Evolutionary conservation across 1,140 invertebrate species (phyloP).

Genomic region (Adelges cooleyi): DNA sequence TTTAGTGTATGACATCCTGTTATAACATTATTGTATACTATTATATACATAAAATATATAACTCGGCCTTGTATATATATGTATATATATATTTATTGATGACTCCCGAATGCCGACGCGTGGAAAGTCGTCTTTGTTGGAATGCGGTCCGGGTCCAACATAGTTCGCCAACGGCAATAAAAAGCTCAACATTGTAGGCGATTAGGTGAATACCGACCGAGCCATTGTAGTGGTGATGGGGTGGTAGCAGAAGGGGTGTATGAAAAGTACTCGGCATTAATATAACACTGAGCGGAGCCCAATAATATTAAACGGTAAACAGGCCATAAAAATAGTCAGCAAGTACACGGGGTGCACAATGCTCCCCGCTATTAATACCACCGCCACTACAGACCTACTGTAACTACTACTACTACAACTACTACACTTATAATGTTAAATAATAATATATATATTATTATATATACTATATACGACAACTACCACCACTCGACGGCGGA

Average conservation of each 20-base stretch:
- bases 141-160: neutral
- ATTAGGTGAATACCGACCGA: slow-evolving; percentile 3
- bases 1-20: too few species aligned
- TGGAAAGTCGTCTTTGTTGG: too few species aligned
- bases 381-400: neutral
- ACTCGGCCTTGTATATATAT: too few species aligned
- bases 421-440: neutral
- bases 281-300: slow-evolving; percentile 11
- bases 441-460: too few species aligned
- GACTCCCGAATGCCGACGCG: too few species aligned
- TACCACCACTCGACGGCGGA: too few species aligned
- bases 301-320: slow-evolving; percentile 27
- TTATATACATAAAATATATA: too few species aligned
- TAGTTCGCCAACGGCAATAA: slow-evolving; percentile 5
- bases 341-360: neutral
- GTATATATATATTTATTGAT: too few species aligned
- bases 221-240: too few species aligned
- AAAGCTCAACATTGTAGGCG: slow-evolving; percentile 15
- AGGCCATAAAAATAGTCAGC: slow-evolving; percentile 14
- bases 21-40: too few species aligned
- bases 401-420: neutral
- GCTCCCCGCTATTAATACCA: neutral
- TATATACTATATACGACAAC: too few species aligned
- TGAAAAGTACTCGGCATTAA: slow-evolving; percentile 7
- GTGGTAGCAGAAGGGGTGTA: neutral